phyloP scores from a whole-genome alignment of 2,888 invertebrate genomes.

The Ectemnius continuus region DNA sequence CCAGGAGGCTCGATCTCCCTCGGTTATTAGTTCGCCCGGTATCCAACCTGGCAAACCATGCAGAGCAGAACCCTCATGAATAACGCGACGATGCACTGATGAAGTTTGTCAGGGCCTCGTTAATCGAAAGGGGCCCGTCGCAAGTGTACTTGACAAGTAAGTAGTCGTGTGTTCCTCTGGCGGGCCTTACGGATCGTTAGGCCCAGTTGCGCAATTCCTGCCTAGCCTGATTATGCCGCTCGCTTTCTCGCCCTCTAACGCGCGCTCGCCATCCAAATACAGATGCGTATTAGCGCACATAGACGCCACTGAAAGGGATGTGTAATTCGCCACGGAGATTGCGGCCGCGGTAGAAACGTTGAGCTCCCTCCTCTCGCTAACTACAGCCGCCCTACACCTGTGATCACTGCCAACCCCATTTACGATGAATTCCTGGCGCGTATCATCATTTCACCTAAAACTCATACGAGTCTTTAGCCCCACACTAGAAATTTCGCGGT shows the following conservation, averaged over 20 bases:
- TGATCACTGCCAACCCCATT: no score
- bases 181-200: conserved; percentile 42
- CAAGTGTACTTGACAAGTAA: conserved; percentile 42
- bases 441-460: no score
- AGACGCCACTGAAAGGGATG: conserved; percentile 26
- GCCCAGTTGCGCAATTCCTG: not conserved
- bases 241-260: not conserved
- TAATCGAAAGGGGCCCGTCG: conserved; percentile 37
- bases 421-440: no score
- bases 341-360: not conserved
- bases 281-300: conserved; percentile 1
- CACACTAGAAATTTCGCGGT: no score
- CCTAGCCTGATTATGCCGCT: conserved; percentile 41
- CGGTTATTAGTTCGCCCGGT: conserved; percentile 53
- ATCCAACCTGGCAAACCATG: conserved; percentile 34
- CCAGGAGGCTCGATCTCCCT: not conserved
- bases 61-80: conserved; percentile 43
- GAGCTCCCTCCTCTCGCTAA: no score
- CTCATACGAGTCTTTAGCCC: no score
- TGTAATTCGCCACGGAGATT: conserved; percentile 22
- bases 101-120: conserved; percentile 44
- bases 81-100: conserved; percentile 36
- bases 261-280: conserved; percentile 11
- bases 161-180: conserved; percentile 11
- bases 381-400: no score